Percentiles rank a stretch among this genome's conserved stretches.
These are phyloP conservation scores for Alloscopus bannaensis DNA, from an alignment of 2,888 invertebrate genomes.

Conservation along the genomic window DNA sequence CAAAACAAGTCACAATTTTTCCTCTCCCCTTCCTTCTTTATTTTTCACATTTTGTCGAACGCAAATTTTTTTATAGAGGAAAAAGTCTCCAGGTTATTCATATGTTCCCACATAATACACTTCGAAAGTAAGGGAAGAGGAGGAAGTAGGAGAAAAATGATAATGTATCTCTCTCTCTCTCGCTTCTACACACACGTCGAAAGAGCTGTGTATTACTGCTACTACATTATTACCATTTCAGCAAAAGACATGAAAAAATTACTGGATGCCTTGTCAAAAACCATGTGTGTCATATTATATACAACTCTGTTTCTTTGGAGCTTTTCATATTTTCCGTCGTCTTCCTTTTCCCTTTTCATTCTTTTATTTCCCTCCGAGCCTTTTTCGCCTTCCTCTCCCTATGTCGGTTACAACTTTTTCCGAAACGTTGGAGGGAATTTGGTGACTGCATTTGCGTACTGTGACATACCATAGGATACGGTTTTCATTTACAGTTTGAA, in stretches of 20 bases:
- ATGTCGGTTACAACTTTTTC: neutral
- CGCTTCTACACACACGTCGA: conserved; percentile 19
- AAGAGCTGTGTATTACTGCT: conserved; percentile 10
- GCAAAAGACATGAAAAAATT: conserved; percentile 44
- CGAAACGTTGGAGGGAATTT: neutral
- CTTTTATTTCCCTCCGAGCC: conserved; percentile 39
- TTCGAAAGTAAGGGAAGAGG: neutral
- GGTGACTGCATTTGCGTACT: neutral
- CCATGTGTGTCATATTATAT: conserved; percentile 12
- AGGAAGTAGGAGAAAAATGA: neutral
- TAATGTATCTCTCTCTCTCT: conserved; percentile 3
- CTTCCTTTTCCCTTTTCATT: conserved; percentile 12
- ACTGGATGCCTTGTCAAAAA: conserved; percentile 19
- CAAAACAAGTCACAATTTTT: too few relatives aligned
- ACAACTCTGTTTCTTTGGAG: too few relatives aligned
- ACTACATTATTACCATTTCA: conserved; percentile 49
- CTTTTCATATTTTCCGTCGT: conserved; percentile 18
- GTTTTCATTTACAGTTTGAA: conserved; percentile 40
- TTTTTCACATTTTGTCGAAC: too few relatives aligned
- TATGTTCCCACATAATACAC: neutral
- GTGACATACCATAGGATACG: neutral
- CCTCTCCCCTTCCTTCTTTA: too few relatives aligned
- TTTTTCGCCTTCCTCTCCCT: conserved; percentile 9
- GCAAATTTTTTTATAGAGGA: too few relatives aligned
- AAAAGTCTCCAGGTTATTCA: neutral